A percentile compares a stretch with the other conserved stretches of the same genome.
Evolutionary conservation across 2,888 invertebrate species (phyloP).

Genomic region (Rhagonycha fulva): DNA sequence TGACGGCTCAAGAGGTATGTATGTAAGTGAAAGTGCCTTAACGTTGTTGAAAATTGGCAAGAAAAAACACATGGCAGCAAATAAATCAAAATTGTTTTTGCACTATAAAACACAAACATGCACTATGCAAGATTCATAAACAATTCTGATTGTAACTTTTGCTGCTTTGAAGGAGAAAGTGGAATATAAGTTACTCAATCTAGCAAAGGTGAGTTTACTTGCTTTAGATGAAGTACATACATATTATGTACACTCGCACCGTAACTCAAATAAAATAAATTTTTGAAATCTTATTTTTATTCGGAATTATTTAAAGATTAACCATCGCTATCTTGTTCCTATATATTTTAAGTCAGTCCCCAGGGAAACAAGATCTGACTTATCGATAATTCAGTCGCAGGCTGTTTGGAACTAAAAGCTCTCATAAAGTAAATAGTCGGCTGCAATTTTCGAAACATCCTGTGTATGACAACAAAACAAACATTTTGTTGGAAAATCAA

Average conservation of each 20-base stretch:
- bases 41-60: neutral
- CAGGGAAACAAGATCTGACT: neutral
- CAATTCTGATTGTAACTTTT: neutral
- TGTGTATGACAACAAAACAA: neutral
- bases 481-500: neutral
- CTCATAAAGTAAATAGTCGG: too few species aligned
- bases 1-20: too few species aligned
- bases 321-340: neutral
- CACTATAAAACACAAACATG: neutral
- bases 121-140: neutral
- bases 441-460: neutral
- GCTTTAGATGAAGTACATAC: neutral
- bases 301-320: too few species aligned
- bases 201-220: neutral
- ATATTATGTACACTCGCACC: too few species aligned
- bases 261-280: too few species aligned
- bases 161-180: neutral
- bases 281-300: too few species aligned
- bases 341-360: neutral
- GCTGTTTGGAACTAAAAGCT: too few species aligned
- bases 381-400: too few species aligned
- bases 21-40: neutral
- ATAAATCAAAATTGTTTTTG: neutral
- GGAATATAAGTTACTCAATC: neutral
- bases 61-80: neutral